These are phyloP conservation scores for Diarsia dahlii DNA, from an alignment of 2,888 invertebrate genomes.

Conservation along the genomic window DNA sequence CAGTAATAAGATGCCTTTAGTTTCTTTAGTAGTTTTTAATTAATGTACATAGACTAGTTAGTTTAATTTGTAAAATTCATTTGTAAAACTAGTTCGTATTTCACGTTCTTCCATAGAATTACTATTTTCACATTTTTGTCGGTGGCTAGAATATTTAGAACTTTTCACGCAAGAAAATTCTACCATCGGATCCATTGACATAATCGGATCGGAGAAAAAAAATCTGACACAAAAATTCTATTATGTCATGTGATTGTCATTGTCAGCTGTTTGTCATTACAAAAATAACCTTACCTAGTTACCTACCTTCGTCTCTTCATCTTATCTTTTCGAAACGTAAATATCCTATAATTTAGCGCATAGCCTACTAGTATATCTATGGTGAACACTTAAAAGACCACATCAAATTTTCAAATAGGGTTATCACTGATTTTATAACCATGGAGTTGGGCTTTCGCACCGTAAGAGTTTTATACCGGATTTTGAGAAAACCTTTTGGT, in stretches of 20 bases:
- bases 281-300: constrained; percentile 55
- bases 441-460: constrained; percentile 82
- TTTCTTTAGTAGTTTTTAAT: no score
- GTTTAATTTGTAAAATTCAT: neutral
- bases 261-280: constrained; percentile 50
- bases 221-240: neutral
- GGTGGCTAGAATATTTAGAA: no score
- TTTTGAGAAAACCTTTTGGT: constrained; percentile 78
- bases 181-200: no score
- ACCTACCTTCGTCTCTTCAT: constrained; percentile 28
- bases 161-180: no score
- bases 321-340: constrained; percentile 42
- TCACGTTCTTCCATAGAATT: neutral
- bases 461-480: constrained; percentile 80
- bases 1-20: no score
- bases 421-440: constrained; percentile 34
- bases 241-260: constrained; percentile 30
- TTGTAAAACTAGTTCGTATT: neutral
- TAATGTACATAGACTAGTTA: no score
- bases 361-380: constrained; percentile 28
- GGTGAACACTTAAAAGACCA: constrained; percentile 11
- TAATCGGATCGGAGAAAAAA: no score
- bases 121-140: neutral
- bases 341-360: constrained; percentile 24
- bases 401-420: constrained; percentile 4